phyloP scores from a whole-genome alignment of 1,140 invertebrate species.

The Panagrolaimus sp. region DNA sequence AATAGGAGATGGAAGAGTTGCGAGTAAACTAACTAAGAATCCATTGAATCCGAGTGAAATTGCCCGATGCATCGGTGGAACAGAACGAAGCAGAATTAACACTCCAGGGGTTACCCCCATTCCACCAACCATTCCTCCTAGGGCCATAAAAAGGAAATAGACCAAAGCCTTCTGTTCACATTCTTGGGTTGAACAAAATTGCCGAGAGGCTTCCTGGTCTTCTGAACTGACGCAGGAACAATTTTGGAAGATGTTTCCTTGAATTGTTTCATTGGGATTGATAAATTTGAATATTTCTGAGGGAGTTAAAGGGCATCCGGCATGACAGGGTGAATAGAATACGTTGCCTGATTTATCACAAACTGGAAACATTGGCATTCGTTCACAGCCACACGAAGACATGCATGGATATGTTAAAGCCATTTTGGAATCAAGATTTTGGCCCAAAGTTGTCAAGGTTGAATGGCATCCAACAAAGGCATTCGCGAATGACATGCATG shows the following conservation, averaged over 20 bases:
- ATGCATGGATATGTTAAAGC: constrained; percentile 52
- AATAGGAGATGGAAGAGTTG: constrained; percentile 60
- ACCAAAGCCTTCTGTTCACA: constrained; percentile 43
- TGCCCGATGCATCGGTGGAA: constrained; percentile 52
- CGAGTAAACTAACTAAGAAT: constrained; percentile 53
- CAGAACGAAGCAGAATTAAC: constrained; percentile 42
- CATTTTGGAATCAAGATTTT: constrained; percentile 28
- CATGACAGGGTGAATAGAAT: constrained; percentile 57
- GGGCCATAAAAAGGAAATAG: constrained; percentile 7
- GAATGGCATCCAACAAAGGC: constrained; percentile 53
- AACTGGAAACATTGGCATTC: constrained; percentile 51
- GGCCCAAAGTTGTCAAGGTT: constrained; percentile 41
- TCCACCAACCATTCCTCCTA: constrained; percentile 36
- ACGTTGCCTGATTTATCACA: constrained; percentile 43
- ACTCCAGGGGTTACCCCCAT: constrained; percentile 55
- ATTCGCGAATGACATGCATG: constrained; percentile 46
- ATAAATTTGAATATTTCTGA: constrained; percentile 28
- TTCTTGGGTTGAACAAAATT: constrained; percentile 46
- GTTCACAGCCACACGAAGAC: constrained; percentile 49
- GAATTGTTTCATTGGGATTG: neutral
- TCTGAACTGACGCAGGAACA: neutral
- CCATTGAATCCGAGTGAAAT: constrained; percentile 58
- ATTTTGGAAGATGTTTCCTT: neutral
- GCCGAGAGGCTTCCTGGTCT: neutral
- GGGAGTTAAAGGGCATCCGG: constrained; percentile 39